A percentile compares a stretch with the other conserved stretches of the same genome.
These are phyloP conservation scores for Macrobrachium rosenbergii DNA, from an alignment of 1,140 invertebrate species.

Conservation along the genomic window DNA sequence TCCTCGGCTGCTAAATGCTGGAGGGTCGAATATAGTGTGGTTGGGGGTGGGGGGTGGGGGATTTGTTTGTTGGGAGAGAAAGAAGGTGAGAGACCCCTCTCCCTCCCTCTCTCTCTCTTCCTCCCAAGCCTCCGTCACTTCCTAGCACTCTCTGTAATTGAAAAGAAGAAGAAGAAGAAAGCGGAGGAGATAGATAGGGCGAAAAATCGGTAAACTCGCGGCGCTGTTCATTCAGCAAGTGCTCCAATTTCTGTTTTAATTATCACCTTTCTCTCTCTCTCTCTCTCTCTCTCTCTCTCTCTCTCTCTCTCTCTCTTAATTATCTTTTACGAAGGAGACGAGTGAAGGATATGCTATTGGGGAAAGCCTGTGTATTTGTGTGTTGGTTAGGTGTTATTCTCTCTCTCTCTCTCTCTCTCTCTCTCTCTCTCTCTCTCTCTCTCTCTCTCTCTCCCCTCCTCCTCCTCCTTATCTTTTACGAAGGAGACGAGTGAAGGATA, in stretches of 20 bases:
- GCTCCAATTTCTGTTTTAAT: not conserved
- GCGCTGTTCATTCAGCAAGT: no score
- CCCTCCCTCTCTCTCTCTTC: not conserved
- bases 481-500: no score
- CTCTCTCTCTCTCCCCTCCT: not conserved
- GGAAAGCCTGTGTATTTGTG: no score
- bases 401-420: conserved; percentile 5
- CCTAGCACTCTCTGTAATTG: not conserved
- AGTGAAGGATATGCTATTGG: no score
- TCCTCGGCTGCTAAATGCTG: not conserved
- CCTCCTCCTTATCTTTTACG: not conserved
- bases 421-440: conserved; percentile 25
- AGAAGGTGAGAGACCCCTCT: not conserved
- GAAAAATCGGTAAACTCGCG: no score
- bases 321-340: not conserved
- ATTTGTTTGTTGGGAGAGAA: not conserved
- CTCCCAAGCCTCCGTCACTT: not conserved
- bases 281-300: conserved; percentile 22
- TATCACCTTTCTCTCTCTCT: conserved; percentile 22
- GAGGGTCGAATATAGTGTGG: not conserved
- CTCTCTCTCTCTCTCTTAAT: not conserved
- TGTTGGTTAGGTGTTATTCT: not conserved
- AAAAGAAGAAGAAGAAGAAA: no score
- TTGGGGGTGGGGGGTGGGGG: not conserved
- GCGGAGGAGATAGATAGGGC: no score